These are phyloP conservation scores for Sorex maritimensis DNA, from an alignment of 2,797 vertebrate species.

Conservation along the genomic window DNA sequence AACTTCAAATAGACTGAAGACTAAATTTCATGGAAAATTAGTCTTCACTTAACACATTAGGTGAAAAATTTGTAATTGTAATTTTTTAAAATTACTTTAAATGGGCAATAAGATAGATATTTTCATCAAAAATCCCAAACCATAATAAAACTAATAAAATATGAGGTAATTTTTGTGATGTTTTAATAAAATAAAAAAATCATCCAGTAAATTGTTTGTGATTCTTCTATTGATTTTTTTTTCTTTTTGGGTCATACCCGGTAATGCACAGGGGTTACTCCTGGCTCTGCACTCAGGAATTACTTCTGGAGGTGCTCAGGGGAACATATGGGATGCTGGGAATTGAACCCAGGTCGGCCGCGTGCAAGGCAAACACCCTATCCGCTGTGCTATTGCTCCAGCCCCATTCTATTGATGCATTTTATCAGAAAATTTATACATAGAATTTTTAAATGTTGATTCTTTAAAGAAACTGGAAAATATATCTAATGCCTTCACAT, in stretches of 20 bases:
- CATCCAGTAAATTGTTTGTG: neutral
- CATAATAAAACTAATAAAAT: constrained; percentile 12
- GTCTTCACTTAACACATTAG: neutral
- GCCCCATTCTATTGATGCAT: neutral
- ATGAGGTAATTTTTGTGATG: neutral
- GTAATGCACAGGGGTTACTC: no score
- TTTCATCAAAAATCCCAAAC: constrained; percentile 38
- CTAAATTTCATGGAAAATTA: constrained; percentile 23
- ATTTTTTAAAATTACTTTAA: constrained; percentile 11
- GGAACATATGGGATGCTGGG: no score
- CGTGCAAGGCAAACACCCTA: no score
- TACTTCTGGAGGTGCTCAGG: no score
- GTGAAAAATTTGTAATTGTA: neutral
- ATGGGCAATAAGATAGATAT: constrained; percentile 31
- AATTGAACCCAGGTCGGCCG: no score
- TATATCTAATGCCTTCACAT: neutral
- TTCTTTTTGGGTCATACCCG: no score
- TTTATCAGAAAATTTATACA: neutral
- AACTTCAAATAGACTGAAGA: constrained; percentile 21
- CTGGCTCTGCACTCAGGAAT: no score
- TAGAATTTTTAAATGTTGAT: neutral
- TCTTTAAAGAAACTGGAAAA: neutral
- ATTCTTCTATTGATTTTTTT: neutral
- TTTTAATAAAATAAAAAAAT: constrained; percentile 8
- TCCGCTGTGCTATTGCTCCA: no score